Evolutionary conservation across 2,888 invertebrate species (phyloP), one percentile per base, ranked within the genome.

Genomic region (Dexiosoma caninum): DNA sequence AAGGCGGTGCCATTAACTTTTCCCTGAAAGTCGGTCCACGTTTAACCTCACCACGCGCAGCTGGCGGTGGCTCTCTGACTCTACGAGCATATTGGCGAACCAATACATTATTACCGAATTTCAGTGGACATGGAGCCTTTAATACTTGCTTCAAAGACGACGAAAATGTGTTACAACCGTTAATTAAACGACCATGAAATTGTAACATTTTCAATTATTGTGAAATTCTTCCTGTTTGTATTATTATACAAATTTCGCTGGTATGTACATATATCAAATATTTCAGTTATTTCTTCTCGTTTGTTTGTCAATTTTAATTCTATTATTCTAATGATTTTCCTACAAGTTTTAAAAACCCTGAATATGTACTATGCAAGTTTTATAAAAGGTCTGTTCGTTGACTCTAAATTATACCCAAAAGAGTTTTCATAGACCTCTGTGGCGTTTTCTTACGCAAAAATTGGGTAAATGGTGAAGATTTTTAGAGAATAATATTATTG

Each of bases 1-100:
- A 93, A 64, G 96, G 94, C 44, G 96, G 96, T 75, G 94, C 94
- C 93, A 95, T 94, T 2, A 93, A 91, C 78, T 91, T 92, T 87
- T 97, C 95, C 87, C 94, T 93, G 3, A 96, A 77, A 0, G 87
- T 85, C 5, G 84, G 86, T 0, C 79, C 55, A 2, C 85, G 84
- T 9, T 75, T 55, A 5, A 75, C 69, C 49, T 84, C 83, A 19
- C 76, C 35, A 8, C 82, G 83, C 23, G 83, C 79, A 19, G 84
- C 76, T 7, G 84, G 62, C 74, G 80, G 64, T 80, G 86, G 70
- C 12, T 81, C 81, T 1, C 86, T 87, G 3, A 86, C 84, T 0
- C 84, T 83, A 6, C 88, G 87, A 0, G 88, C 86, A 84, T 89
- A 88, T 74, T 82, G 85, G 16, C 88, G 87, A 6, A 82, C 82